These are phyloP conservation scores for Cryptocephalus moraei DNA, from an alignment of 2,888 invertebrate species.

Conservation along the genomic window DNA sequence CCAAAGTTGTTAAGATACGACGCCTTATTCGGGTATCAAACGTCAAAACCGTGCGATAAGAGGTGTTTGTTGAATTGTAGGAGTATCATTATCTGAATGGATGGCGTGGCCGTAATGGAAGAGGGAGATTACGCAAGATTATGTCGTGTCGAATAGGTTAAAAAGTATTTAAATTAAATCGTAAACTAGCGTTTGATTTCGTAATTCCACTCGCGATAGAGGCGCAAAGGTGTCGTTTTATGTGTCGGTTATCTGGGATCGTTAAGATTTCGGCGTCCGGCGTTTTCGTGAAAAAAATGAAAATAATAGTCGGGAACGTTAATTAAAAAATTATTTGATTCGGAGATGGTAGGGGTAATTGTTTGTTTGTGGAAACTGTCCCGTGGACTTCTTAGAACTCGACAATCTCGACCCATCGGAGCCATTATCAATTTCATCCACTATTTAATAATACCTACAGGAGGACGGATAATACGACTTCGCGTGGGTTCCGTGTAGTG, in stretches of 20 bases:
- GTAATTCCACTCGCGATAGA: not conserved
- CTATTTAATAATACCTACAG: not conserved
- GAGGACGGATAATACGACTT: constrained; percentile 1
- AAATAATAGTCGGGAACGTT: not conserved
- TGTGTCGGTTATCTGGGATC: no score
- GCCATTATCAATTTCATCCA: no score
- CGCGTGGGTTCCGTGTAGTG: constrained; percentile 12
- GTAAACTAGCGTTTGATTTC: constrained; percentile 12
- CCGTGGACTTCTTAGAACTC: constrained; percentile 1
- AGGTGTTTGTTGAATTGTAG: constrained; percentile 9
- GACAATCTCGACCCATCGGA: not conserved
- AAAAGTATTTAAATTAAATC: constrained; percentile 16
- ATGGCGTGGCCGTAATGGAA: constrained; percentile 20
- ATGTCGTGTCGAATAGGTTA: constrained; percentile 18
- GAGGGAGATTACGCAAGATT: constrained; percentile 12
- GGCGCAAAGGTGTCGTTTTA: no score
- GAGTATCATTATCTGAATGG: constrained; percentile 8
- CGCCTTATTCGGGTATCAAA: constrained; percentile 23
- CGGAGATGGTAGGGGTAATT: not conserved
- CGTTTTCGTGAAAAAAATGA: no score
- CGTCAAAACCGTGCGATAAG: constrained; percentile 16
- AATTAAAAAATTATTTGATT: not conserved
- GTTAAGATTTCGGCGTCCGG: no score
- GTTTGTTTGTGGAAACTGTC: no score
- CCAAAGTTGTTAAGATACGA: constrained; percentile 18